These are phyloP conservation scores for Apolygus lucorum DNA, from an alignment of 1,140 invertebrate species.

Conservation along the genomic window DNA sequence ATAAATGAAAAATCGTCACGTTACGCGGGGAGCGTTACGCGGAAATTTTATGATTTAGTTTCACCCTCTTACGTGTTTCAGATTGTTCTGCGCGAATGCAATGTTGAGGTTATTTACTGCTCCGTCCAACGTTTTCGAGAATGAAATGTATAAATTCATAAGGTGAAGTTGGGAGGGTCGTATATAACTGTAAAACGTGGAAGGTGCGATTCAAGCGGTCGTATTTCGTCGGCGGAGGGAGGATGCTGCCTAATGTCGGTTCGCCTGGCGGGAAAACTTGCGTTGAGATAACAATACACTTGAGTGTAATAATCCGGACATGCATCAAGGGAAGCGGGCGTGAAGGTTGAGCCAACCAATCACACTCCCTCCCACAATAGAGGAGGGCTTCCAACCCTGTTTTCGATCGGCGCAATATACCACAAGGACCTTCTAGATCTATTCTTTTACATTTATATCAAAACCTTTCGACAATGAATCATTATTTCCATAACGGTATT, in stretches of 20 bases:
- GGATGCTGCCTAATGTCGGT: neutral
- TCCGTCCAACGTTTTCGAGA: no score
- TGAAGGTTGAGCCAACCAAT: neutral
- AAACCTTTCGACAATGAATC: no score
- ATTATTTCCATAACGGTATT: no score
- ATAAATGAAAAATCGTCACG: no score
- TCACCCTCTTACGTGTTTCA: no score
- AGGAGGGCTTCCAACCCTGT: neutral
- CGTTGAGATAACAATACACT: neutral
- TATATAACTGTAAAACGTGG: neutral
- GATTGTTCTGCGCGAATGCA: no score
- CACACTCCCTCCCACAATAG: neutral
- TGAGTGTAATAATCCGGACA: neutral
- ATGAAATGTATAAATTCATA: neutral
- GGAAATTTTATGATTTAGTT: no score
- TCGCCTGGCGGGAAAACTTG: neutral
- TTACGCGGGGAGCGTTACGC: no score
- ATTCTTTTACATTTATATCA: no score
- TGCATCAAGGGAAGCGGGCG: neutral
- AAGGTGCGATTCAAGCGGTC: neutral
- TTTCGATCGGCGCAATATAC: neutral
- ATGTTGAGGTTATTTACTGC: no score
- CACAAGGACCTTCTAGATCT: neutral
- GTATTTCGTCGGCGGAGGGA: neutral
- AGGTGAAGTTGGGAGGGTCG: neutral